phyloP scores from a whole-genome alignment of 1,140 invertebrate genomes.

The Neuroterus valhalla region DNA sequence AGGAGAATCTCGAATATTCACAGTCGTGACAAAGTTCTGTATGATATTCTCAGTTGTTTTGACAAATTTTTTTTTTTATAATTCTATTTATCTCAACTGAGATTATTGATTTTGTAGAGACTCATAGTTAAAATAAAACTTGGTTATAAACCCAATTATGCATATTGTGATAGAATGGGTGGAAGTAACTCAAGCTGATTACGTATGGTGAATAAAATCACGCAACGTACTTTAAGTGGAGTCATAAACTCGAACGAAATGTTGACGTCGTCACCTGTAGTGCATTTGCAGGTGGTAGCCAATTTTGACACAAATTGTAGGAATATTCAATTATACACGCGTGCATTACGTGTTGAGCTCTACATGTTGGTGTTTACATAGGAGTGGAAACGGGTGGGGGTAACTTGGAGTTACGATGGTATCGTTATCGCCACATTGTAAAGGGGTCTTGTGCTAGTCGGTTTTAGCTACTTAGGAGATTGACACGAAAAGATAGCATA shows the following conservation, averaged over 20 bases:
- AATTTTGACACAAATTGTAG: constrained; percentile 25
- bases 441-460: constrained; percentile 54
- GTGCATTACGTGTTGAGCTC: constrained; percentile 8
- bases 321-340: constrained; percentile 28
- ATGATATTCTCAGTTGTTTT: no score
- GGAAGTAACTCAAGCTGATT: no score
- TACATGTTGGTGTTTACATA: constrained; percentile 38
- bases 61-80: no score
- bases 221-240: neutral
- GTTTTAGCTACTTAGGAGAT: constrained; percentile 68
- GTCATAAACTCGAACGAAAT: neutral
- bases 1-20: no score
- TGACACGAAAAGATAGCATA: constrained; percentile 68
- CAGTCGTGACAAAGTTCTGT: no score
- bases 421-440: constrained; percentile 60
- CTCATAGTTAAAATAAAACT: no score
- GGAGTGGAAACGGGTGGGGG: constrained; percentile 35
- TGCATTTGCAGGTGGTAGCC: neutral
- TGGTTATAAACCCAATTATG: no score
- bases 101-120: no score
- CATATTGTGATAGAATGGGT: no score
- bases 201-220: neutral
- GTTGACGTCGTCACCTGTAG: neutral
- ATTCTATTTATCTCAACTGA: no score
- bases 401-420: constrained; percentile 37